Conservation (phyloP, 2,797 vertebrate species). For the Bucorvus abyssinicus region DNA sequence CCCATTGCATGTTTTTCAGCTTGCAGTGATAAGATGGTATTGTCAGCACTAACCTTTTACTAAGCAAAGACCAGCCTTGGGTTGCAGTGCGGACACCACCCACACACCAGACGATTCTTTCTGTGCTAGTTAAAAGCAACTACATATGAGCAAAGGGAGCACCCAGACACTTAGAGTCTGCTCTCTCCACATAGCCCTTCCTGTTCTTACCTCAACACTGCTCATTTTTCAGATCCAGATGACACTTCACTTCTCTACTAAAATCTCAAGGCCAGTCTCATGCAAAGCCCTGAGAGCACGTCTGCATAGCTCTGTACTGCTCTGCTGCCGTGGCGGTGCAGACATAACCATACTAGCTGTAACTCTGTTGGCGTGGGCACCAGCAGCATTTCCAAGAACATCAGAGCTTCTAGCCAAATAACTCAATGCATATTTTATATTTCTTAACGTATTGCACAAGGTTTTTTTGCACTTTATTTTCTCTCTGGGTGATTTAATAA, state of each 20-base stretch:
- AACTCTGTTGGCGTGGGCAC: not conserved
- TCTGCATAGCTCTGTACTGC: not conserved
- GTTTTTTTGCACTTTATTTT: not conserved
- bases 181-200: not conserved
- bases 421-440: not conserved
- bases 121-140: not conserved
- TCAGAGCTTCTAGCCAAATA: not conserved
- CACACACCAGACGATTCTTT: not conserved
- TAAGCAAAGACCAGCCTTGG: not conserved
- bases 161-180: not conserved
- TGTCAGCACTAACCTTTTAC: conserved; percentile 28
- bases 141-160: not conserved
- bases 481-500: not conserved
- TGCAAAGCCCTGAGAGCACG: not conserved
- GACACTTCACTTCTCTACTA: not conserved
- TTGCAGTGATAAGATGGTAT: not conserved
- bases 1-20: not conserved
- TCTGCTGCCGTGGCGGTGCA: not conserved
- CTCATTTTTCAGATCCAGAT: not conserved
- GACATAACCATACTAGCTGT: not conserved
- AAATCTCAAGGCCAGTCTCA: not conserved
- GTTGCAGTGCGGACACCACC: not conserved
- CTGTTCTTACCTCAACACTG: not conserved
- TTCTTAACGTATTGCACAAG: not conserved
- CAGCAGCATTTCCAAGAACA: not conserved